Conservation (phyloP, 2,797 vertebrate genomes). For the Sebastes dallii region DNA sequence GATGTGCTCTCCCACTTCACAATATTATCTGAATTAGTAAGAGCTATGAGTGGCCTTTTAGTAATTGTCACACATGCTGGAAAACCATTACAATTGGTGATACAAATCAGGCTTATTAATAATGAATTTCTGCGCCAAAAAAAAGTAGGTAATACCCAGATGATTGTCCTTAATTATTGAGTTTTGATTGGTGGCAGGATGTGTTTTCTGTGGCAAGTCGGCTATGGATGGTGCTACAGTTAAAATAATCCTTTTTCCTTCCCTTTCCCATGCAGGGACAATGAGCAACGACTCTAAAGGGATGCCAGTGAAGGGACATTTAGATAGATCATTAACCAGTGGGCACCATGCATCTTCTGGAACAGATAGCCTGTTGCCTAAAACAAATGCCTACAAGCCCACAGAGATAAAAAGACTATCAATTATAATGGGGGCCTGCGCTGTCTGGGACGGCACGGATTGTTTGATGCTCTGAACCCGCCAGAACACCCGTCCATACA, state of each 20-base stretch:
- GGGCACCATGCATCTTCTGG: conserved; percentile 54
- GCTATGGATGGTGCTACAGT: not conserved
- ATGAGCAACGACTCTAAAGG: conserved; percentile 23
- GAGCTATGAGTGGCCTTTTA: not conserved
- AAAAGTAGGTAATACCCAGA: not conserved
- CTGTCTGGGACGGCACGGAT: conserved; percentile 9
- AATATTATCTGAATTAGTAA: not conserved
- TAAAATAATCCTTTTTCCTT: not conserved
- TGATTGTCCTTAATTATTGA: not conserved
- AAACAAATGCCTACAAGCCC: conserved; percentile 68
- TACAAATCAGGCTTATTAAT: not conserved
- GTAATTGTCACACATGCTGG: not conserved
- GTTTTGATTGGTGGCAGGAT: conserved; percentile 13
- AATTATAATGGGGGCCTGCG: conserved; percentile 28
- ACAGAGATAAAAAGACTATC: conserved; percentile 49
- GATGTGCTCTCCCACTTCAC: not conserved
- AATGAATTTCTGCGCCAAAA: not conserved
- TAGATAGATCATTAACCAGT: conserved; percentile 67
- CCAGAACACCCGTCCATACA: conserved; percentile 27
- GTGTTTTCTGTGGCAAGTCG: not conserved
- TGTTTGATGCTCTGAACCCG: conserved; percentile 44
- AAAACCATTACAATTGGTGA: not conserved
- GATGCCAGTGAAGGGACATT: conserved; percentile 48
- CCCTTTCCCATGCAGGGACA: conserved; percentile 6
- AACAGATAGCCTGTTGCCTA: conserved; percentile 52